A percentile compares a stretch with the other conserved stretches of the same genome.
phyloP scores from a whole-genome alignment of 2,797 vertebrate species.

The Onychomys leucogaster region DNA sequence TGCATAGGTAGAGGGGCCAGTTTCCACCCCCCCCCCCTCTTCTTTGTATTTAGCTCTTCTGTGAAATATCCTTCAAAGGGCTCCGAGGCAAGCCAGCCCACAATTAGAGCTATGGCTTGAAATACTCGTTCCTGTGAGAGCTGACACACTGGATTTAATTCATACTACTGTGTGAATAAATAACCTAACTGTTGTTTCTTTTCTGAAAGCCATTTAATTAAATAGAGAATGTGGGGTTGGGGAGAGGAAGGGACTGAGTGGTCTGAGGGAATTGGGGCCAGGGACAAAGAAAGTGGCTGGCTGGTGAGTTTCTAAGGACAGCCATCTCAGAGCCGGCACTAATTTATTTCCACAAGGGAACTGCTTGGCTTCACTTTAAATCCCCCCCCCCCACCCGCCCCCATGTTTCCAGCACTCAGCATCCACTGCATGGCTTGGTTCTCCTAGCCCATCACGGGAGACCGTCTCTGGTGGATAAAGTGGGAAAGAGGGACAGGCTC shows the following conservation, averaged over 20 bases:
- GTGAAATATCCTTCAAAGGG: constrained; percentile 55
- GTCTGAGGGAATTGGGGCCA: neutral
- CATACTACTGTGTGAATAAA: constrained; percentile 33
- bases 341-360: neutral
- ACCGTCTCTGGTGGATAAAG: neutral
- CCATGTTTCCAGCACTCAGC: neutral
- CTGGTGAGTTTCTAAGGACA: neutral
- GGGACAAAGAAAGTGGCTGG: neutral
- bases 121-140: constrained; percentile 61
- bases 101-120: constrained; percentile 52
- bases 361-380: neutral
- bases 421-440: neutral
- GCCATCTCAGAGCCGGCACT: neutral
- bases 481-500: neutral
- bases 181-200: constrained; percentile 24
- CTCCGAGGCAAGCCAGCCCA: neutral
- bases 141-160: constrained; percentile 50
- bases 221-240: neutral
- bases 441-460: neutral
- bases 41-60: constrained; percentile 34
- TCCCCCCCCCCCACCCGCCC: neutral
- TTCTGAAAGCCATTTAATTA: constrained; percentile 49
- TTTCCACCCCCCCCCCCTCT: fast-evolving
- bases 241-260: neutral
- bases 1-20: neutral